Evolutionary conservation across 2,888 invertebrate genomes (phyloP).

Genomic region (Cancer borealis): DNA sequence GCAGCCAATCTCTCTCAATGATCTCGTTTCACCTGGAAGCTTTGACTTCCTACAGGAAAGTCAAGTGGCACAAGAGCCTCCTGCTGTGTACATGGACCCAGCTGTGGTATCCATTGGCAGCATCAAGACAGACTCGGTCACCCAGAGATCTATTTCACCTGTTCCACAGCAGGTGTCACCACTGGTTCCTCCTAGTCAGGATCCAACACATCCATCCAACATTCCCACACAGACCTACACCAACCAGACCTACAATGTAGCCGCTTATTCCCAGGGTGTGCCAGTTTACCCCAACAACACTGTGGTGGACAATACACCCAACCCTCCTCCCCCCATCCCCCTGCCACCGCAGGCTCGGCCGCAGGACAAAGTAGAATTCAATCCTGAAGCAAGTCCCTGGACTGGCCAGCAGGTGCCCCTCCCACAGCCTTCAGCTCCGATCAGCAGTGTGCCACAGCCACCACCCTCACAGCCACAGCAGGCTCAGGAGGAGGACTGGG

Average conservation of each 20-base stretch:
- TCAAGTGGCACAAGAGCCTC: conserved; percentile 82
- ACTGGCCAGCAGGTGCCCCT: conserved; percentile 62
- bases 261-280: conserved; percentile 79
- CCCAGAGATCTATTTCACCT: conserved; percentile 61
- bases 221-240: conserved; percentile 92
- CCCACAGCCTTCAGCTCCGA: conserved; percentile 54
- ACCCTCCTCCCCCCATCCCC: conserved; percentile 76
- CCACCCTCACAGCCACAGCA: conserved; percentile 54
- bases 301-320: conserved; percentile 75
- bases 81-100: conserved; percentile 80
- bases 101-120: conserved; percentile 79
- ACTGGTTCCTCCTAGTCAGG: conserved; percentile 66
- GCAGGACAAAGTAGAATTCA: conserved; percentile 70
- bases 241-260: conserved; percentile 86
- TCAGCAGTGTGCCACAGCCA: conserved; percentile 54
- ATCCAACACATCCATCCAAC: conserved; percentile 71
- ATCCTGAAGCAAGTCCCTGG: conserved; percentile 73
- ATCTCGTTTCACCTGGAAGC: conserved; percentile 72
- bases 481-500: conserved; percentile 65
- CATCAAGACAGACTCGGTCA: conserved; percentile 66
- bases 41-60: conserved; percentile 89
- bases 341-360: conserved; percentile 72
- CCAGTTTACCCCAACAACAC: conserved; percentile 77
- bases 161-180: conserved; percentile 62
- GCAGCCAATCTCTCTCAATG: conserved; percentile 74